Percentiles rank a stretch among this genome's conserved stretches.
Evolutionary conservation across 1,140 invertebrate species (phyloP).

Genomic region (Drosophila repleta): DNA sequence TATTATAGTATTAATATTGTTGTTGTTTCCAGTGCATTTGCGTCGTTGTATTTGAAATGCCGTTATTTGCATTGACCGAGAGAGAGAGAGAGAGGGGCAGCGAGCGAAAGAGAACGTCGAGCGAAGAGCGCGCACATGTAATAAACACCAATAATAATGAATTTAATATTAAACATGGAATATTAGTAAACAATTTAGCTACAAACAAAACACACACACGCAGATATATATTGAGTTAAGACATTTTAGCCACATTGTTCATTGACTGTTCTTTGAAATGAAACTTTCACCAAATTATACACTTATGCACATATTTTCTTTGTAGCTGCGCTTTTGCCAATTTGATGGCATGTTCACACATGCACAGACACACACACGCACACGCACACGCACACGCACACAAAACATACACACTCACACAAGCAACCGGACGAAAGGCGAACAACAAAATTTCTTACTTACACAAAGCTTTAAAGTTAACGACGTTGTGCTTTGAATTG

Average conservation of each 20-base stretch:
- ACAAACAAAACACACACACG: slow-evolving; percentile 17
- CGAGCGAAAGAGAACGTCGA: neutral
- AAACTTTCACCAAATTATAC: slow-evolving; percentile 72
- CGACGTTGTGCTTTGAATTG: slow-evolving; percentile 41
- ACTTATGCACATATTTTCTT: slow-evolving; percentile 39
- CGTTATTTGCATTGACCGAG: slow-evolving; percentile 30
- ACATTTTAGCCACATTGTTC: slow-evolving; percentile 22
- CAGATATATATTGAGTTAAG: slow-evolving; percentile 1
- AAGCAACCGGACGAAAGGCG: slow-evolving; percentile 36
- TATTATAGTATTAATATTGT: slow-evolving; percentile 7
- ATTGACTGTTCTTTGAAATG: slow-evolving; percentile 27
- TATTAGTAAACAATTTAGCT: slow-evolving; percentile 12
- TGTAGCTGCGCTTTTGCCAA: slow-evolving; percentile 53
- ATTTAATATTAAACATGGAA: slow-evolving; percentile 23
- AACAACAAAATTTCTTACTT: slow-evolving; percentile 58
- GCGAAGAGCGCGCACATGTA: slow-evolving; percentile 36
- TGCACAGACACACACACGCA: slow-evolving; percentile 21
- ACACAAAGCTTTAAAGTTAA: slow-evolving; percentile 47
- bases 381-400: slow-evolving; percentile 24
- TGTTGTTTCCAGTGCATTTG: slow-evolving; percentile 23
- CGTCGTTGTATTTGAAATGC: slow-evolving; percentile 20
- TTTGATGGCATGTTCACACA: slow-evolving; percentile 40
- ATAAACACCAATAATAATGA: slow-evolving; percentile 36
- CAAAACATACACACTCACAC: slow-evolving; percentile 16
- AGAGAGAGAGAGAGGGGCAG: neutral